phyloP scores from a whole-genome alignment of 1,140 invertebrate species.

The Euborellia annulipes region DNA sequence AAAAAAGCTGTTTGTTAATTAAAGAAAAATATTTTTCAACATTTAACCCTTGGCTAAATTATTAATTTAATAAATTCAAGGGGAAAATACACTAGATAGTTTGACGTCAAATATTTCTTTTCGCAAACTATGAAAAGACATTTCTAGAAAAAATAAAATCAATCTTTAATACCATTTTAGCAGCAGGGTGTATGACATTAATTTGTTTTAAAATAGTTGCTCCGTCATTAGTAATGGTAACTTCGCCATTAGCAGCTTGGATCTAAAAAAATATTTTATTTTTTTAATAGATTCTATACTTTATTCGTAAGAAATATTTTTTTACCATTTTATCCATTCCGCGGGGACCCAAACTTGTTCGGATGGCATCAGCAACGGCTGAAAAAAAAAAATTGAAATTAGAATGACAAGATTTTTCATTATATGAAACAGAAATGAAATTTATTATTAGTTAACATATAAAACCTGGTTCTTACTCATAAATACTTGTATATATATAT shows the following conservation, averaged over 20 bases:
- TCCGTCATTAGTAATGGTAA: slow-evolving; percentile 99
- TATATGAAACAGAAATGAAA: too few species aligned
- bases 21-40: background rate
- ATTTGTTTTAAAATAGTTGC: slow-evolving; percentile 99
- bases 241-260: slow-evolving; percentile 91
- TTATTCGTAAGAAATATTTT: slow-evolving; percentile 6
- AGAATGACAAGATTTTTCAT: too few species aligned
- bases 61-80: background rate
- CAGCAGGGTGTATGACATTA: slow-evolving; percentile 96
- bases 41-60: background rate
- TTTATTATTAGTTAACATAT: too few species aligned
- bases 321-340: slow-evolving; percentile 99
- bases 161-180: slow-evolving; percentile 84
- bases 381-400: slow-evolving; percentile 31
- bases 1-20: background rate
- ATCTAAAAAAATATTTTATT: slow-evolving; percentile 57
- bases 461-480: too few species aligned
- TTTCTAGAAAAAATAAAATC: too few species aligned
- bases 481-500: too few species aligned
- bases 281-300: background rate
- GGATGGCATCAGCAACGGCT: slow-evolving; percentile 97
- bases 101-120: too few species aligned
- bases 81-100: too few species aligned
- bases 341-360: slow-evolving; percentile 92
- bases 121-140: too few species aligned